Base-by-base conservation (phyloP, 2,888 invertebrate species). In the Lasioglossum morio region DNA sequence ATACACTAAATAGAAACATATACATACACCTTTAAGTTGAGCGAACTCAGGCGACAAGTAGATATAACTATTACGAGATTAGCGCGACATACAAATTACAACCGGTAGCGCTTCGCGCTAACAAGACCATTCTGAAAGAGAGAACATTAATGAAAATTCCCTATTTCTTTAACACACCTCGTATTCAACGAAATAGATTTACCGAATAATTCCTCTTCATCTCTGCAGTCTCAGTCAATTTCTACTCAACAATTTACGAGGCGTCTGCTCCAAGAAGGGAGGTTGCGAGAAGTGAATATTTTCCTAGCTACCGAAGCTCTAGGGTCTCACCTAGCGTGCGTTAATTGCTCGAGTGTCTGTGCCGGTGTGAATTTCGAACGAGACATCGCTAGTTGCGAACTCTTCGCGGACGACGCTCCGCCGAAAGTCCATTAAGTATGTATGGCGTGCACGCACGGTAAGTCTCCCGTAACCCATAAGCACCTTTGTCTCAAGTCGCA, bases 351-450 rank as follows among this genome's bases (percentile, higher is more conserved):
- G 30, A 63, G 63, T 16, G 63, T 16, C 2, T 16, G 63, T 30
- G 27, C 16, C 63, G 63, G 63, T 30, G 30, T 30, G 16, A 63
- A 63, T 63, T 63, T 66, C 66, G 66, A 66, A 23, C 19, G 30
- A 30, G 66, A 8, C 66, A 16, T 66, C 19, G 66, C 34, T 66
- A 30, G 66, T 19, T 34, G 34, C 34, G 75, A 70, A 70, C 82
- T 48, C 46, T 48, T 19, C 40, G 72, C 43, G 60, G 80, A 78
- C 75, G 82, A 57, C 57, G 70, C 48, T 76, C 66, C 87, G 79
- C 87, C 87, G 77, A 87, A 87, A 87, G 77, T 87, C 60, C 87
- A 87, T 87, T 87, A 87, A 69, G 84, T 87, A 87, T 87, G 87
- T 87, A 87, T 84, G 79, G 84, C 87, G 87, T 84, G 87, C 87